Base-by-base conservation (phyloP, 2,797 vertebrate genomes). In the Gambelia wislizenii region DNA sequence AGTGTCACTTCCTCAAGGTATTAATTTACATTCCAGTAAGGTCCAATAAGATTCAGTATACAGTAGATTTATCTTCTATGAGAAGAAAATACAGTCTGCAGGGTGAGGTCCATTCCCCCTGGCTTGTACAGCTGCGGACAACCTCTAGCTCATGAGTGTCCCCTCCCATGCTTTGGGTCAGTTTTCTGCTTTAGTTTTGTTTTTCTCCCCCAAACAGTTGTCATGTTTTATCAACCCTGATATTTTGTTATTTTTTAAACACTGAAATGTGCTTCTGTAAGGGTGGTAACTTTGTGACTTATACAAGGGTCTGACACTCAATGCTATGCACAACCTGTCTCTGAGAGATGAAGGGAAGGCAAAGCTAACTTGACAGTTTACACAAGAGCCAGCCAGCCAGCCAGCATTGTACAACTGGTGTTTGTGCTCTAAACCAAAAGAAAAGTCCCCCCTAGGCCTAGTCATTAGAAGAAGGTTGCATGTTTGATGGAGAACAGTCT, bases 1-100 rank as follows among this genome's bases (percentile, higher is more conserved):
- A 7, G 98, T 98, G 92, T 94, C 95, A 0, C 97, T 98, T 4
- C 98, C 98, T 42, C 84, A 87, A 97, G 98, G 98, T 98, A 92
- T 95, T 92, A 79, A 69, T 44, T 47, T 54, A 14, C 36, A 69
- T 76, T 30, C 13, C 36, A 69, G 4, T 13, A 33, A 33, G 36
- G 14, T 4, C 33, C 39, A 81, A 83, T 49, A 72, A 56, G 13
- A 52, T 25, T 83, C 54, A 42, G n/a, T n/a, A n/a, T n/a, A 80
- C 27, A 36, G 20, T 47, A 69, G 42, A 64, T 86, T 59, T 47
- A 33, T n/a, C 42, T 36, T 69, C 64, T 49, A 67, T 67, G 61
- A 47, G 81, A 16, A 67, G 42, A 67, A 33, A 10, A 33, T 42
- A 30, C 27, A 6, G 42, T n/a, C n/a, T 42, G 16, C 33, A 79